phyloP scores from a whole-genome alignment of 2,888 invertebrate species.

The Litoditis marina region DNA sequence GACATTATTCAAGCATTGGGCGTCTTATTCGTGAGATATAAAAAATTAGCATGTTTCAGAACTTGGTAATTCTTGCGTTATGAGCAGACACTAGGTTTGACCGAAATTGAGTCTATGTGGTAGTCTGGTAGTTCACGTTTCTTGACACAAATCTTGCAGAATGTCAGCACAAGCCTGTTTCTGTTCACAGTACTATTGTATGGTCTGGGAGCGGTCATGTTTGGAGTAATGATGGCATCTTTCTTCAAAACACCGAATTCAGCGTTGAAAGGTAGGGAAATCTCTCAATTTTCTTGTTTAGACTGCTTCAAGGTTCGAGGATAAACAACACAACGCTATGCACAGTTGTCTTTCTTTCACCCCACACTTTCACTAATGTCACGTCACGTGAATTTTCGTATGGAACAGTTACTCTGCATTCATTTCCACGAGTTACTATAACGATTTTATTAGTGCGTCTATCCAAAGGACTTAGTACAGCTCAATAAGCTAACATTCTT shows the following conservation, averaged over 20 bases:
- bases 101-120: not conserved
- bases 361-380: not conserved
- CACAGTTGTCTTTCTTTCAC: not conserved
- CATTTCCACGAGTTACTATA: not conserved
- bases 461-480: too few relatives aligned
- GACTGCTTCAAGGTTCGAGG: too few relatives aligned
- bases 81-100: too few relatives aligned
- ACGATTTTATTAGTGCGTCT: not conserved
- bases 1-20: too few relatives aligned
- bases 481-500: too few relatives aligned
- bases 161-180: constrained; percentile 26
- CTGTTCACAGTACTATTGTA: constrained; percentile 32
- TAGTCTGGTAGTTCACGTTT: not conserved
- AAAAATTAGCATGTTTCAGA: too few relatives aligned
- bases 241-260: constrained; percentile 33
- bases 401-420: too few relatives aligned
- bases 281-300: too few relatives aligned
- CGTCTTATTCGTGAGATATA: too few relatives aligned
- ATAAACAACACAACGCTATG: too few relatives aligned
- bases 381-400: too few relatives aligned
- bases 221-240: constrained; percentile 35
- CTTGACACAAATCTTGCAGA: constrained; percentile 21
- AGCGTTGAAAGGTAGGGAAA: constrained; percentile 29
- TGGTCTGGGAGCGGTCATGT: constrained; percentile 33
- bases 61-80: too few relatives aligned